Conservation (phyloP, 2,113 vertebrate species). For the Ramphastos sulfuratus region DNA sequence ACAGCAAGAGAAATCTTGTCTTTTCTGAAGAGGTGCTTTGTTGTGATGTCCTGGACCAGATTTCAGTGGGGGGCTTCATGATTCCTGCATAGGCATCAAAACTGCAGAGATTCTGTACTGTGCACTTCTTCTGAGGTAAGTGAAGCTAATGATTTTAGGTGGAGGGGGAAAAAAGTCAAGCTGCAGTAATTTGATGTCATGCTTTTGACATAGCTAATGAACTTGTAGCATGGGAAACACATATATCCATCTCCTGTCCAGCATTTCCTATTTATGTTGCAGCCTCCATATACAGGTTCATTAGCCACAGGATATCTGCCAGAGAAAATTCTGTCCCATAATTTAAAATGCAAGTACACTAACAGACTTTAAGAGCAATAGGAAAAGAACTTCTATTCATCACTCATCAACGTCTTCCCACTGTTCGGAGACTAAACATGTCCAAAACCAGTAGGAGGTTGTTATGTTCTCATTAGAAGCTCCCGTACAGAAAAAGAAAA, state of each 20-base stretch:
- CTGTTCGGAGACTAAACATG: constrained; percentile 12
- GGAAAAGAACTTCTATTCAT: neutral
- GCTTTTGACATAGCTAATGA: neutral
- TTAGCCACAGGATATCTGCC: neutral
- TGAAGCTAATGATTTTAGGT: neutral
- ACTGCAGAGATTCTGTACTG: neutral
- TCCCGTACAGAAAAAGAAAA: constrained; percentile 2
- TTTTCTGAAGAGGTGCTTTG: neutral
- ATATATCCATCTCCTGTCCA: neutral
- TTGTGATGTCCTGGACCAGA: rapidly evolving
- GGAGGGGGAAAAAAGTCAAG: neutral
- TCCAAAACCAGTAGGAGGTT: neutral
- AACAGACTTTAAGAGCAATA: neutral
- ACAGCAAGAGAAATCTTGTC: neutral
- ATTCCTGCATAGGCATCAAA: neutral
- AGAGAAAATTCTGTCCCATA: neutral
- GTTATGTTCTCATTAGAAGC: neutral
- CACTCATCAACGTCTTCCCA: neutral
- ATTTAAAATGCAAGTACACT: neutral
- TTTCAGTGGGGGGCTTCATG: neutral
- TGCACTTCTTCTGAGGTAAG: neutral
- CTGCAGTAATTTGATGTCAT: neutral
- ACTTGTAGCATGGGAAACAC: neutral
- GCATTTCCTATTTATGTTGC: neutral
- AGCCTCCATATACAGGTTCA: neutral